Conservation (phyloP, 2,797 vertebrate genomes). For the Gadopsis bispinosus region DNA sequence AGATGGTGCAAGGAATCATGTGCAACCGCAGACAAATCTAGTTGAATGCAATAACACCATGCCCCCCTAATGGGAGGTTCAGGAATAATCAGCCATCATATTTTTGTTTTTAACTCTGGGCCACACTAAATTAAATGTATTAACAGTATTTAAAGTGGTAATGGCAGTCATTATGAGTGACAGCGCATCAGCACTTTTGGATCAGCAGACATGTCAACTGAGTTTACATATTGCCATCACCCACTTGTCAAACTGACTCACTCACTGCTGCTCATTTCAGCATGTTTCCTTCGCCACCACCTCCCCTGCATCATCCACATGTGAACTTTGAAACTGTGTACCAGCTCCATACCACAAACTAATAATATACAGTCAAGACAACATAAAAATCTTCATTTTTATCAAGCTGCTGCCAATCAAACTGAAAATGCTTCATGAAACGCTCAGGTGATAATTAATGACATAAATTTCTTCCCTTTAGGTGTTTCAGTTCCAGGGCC, state of each 20-base stretch:
- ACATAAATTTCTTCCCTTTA: slow-evolving; percentile 5
- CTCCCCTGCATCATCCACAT: slow-evolving; percentile 29
- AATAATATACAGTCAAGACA: background rate
- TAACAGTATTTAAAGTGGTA: slow-evolving; percentile 27
- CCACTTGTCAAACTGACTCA: slow-evolving; percentile 56
- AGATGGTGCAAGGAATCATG: background rate
- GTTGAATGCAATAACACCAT: background rate
- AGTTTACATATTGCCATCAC: slow-evolving; percentile 48
- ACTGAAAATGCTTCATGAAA: background rate
- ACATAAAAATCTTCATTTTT: background rate
- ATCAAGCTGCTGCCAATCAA: slow-evolving; percentile 14
- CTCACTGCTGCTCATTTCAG: slow-evolving; percentile 52
- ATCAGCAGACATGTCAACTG: slow-evolving; percentile 41
- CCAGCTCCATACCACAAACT: background rate
- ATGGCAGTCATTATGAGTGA: slow-evolving; percentile 48
- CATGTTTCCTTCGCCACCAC: slow-evolving; percentile 6
- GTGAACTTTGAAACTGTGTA: slow-evolving; percentile 11
- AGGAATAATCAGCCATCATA: slow-evolving; percentile 7
- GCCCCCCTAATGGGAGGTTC: background rate
- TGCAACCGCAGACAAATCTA: slow-evolving; percentile 6
- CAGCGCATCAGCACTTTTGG: slow-evolving; percentile 30
- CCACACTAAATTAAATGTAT: slow-evolving; percentile 42
- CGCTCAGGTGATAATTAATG: background rate
- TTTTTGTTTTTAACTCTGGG: slow-evolving; percentile 14
- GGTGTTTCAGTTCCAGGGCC: background rate